Percentiles rank a stretch among this genome's conserved stretches.
Evolutionary conservation across 2,888 invertebrate genomes (phyloP).

Genomic region (Reticulitermes lucifugus): DNA sequence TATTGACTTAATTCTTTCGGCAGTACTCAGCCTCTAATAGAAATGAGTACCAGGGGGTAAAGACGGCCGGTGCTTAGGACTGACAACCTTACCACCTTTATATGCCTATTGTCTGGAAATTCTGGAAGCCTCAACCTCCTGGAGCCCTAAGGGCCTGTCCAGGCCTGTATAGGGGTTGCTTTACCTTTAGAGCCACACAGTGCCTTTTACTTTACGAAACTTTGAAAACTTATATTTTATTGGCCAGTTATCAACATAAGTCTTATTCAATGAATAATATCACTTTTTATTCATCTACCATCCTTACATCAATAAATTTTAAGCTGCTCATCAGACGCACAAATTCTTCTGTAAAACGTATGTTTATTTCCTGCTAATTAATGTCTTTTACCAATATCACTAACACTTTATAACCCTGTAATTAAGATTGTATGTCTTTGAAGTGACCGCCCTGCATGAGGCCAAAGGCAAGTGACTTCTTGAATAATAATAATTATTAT

Average conservation of each 20-base stretch:
- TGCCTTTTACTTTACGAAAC: background rate
- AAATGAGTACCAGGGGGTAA: too few relatives aligned
- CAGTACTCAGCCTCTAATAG: too few relatives aligned
- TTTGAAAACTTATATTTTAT: too few relatives aligned
- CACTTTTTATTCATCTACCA: background rate
- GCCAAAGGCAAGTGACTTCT: background rate
- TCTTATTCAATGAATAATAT: background rate
- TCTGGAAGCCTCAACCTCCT: too few relatives aligned
- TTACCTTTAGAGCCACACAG: too few relatives aligned
- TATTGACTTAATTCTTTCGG: too few relatives aligned
- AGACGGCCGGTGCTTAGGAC: too few relatives aligned
- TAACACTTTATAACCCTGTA: constrained; percentile 35
- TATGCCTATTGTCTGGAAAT: too few relatives aligned
- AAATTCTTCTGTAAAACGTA: background rate
- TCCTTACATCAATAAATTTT: background rate
- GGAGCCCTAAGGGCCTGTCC: too few relatives aligned
- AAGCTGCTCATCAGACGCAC: background rate
- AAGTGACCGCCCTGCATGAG: constrained; percentile 25
- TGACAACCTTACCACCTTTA: too few relatives aligned
- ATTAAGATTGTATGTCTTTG: background rate
- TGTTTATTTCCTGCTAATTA: constrained; percentile 32
- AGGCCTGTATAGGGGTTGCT: too few relatives aligned
- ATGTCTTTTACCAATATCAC: constrained; percentile 31
- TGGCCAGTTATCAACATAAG: background rate
- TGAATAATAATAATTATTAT: background rate